Percentiles rank a stretch among this genome's conserved stretches.
phyloP scores from a whole-genome alignment of 2,888 invertebrate species.

The Philonicus albiceps region DNA sequence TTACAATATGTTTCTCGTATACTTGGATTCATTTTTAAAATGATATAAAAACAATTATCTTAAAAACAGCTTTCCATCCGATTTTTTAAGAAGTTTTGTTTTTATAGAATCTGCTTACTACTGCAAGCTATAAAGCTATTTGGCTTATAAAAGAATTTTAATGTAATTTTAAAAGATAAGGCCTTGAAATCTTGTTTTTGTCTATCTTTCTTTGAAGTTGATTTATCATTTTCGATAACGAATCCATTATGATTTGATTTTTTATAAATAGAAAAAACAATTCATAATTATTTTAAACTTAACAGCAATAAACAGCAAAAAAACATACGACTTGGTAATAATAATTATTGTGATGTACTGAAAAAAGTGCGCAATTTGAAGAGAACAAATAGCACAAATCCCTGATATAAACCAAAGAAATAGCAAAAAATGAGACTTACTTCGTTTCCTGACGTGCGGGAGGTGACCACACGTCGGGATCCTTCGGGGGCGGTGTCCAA shows the following conservation, averaged over 20 bases:
- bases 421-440: slow-evolving; percentile 63
- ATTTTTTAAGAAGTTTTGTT: background rate
- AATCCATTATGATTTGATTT: background rate
- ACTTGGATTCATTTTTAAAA: too few relatives aligned
- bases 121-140: background rate
- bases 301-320: too few relatives aligned
- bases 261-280: background rate
- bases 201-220: background rate
- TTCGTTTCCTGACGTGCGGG: slow-evolving; percentile 81
- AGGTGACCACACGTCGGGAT: slow-evolving; percentile 89
- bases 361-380: too few relatives aligned
- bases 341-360: too few relatives aligned
- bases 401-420: too few relatives aligned
- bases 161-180: background rate
- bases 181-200: background rate
- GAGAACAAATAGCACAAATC: too few relatives aligned
- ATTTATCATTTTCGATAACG: background rate
- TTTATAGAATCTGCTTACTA: background rate
- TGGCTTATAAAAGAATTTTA: background rate
- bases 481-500: slow-evolving; percentile 75
- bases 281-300: too few relatives aligned
- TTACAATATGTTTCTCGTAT: too few relatives aligned
- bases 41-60: background rate
- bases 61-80: background rate
- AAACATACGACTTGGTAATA: too few relatives aligned